Percentiles rank a stretch among this genome's conserved stretches.
phyloP scores from a whole-genome alignment of 2,113 vertebrate species.

The Oceanites oceanicus region DNA sequence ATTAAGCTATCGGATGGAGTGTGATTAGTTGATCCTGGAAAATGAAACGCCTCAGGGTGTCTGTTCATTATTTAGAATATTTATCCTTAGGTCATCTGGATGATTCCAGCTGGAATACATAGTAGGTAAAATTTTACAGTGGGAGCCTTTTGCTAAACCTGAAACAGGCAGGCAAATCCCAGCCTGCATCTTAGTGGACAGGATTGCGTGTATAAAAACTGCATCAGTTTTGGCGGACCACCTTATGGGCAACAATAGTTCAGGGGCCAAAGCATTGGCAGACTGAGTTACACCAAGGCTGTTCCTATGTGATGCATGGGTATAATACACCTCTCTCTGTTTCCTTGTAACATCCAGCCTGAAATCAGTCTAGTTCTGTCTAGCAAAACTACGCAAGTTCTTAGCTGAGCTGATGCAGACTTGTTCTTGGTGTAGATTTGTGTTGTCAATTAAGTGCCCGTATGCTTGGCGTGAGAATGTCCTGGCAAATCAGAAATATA shows the following conservation, averaged over 20 bases:
- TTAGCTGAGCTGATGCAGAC: background rate
- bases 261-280: background rate
- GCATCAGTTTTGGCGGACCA: background rate
- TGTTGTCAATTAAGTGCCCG: background rate
- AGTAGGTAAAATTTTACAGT: background rate
- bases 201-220: background rate
- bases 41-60: background rate
- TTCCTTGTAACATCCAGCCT: background rate
- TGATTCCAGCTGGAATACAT: background rate
- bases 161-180: background rate
- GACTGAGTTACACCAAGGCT: background rate
- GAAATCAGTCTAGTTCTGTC: background rate
- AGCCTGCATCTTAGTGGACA: background rate
- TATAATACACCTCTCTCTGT: background rate
- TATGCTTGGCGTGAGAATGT: background rate
- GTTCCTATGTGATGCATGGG: background rate
- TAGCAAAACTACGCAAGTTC: background rate
- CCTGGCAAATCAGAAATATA: background rate
- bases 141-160: background rate
- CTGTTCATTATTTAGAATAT: background rate
- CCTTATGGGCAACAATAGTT: background rate
- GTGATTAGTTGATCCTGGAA: background rate
- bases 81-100: background rate
- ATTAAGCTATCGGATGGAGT: background rate
- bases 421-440: background rate